Conservation (phyloP, 2,113 vertebrate species). For the Brachyistius frenatus region DNA sequence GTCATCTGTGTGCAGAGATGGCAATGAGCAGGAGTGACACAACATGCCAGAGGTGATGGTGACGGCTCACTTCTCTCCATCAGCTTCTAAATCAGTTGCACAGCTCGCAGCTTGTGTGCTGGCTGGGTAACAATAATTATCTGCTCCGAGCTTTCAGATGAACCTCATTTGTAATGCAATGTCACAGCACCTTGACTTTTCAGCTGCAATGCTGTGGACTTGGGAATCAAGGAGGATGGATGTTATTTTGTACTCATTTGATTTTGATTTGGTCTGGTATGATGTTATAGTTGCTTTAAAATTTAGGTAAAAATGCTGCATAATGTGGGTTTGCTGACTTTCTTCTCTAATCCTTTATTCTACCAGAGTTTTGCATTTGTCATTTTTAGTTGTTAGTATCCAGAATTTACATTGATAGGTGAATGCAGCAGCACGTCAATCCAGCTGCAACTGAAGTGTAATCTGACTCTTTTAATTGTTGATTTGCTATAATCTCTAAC, state of each 20-base stretch:
- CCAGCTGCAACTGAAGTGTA: constrained; percentile 50
- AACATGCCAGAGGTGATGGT: constrained; percentile 94
- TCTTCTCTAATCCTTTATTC: background rate
- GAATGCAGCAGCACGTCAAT: constrained; percentile 35
- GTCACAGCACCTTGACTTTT: constrained; percentile 37
- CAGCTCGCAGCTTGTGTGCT: constrained; percentile 39
- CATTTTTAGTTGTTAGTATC: background rate
- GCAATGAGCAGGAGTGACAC: constrained; percentile 91
- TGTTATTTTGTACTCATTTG: background rate
- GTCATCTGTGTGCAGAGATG: constrained; percentile 91
- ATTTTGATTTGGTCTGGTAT: background rate
- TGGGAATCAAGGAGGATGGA: background rate
- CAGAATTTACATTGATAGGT: constrained; percentile 30
- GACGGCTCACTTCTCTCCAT: constrained; percentile 83
- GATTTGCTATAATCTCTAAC: constrained; percentile 72
- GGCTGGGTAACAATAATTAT: constrained; percentile 68
- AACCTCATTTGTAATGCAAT: constrained; percentile 58
- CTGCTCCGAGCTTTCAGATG: constrained; percentile 48
- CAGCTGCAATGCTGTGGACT: constrained; percentile 4
- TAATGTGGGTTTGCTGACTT: background rate
- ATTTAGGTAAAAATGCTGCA: too few species aligned
- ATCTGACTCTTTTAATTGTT: constrained; percentile 69
- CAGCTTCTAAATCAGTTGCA: constrained; percentile 61
- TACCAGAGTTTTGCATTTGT: background rate
- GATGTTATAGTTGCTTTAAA: too few species aligned